Conservation (phyloP, 2,797 vertebrate genomes). For the Chloroceryle amazona region DNA sequence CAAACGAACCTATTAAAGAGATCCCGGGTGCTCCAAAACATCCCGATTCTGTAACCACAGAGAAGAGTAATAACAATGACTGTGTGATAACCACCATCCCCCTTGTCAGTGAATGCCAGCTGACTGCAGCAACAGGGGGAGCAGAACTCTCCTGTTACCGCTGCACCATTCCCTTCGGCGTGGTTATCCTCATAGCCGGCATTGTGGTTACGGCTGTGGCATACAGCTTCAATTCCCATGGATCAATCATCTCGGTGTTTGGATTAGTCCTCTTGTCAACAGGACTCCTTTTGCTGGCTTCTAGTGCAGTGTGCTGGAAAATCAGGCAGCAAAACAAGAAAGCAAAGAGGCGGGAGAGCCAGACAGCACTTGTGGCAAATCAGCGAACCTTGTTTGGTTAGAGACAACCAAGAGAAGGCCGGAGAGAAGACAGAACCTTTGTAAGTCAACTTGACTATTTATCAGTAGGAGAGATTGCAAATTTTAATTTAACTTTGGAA, state of each 20-base stretch:
- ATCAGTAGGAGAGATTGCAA: conserved; percentile 25
- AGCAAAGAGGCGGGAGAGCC: conserved; percentile 88
- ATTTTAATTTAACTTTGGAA: conserved; percentile 56
- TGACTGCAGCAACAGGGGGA: conserved; percentile 90
- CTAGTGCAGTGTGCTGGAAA: conserved; percentile 90
- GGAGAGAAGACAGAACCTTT: not conserved
- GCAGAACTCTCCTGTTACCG: conserved; percentile 92
- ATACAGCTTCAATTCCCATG: conserved; percentile 92
- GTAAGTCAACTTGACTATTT: conserved; percentile 40
- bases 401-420: conserved; percentile 11
- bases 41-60: conserved; percentile 68
- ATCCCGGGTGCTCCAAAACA: conserved; percentile 82
- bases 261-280: conserved; percentile 88
- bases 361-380: conserved; percentile 87
- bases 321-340: conserved; percentile 85
- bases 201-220: conserved; percentile 89
- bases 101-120: conserved; percentile 87
- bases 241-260: conserved; percentile 91
- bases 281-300: conserved; percentile 87
- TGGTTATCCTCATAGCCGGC: conserved; percentile 91
- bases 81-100: conserved; percentile 79
- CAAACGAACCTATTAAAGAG: conserved; percentile 87
- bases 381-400: conserved; percentile 89
- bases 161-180: conserved; percentile 89
- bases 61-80: conserved; percentile 86